Evolutionary conservation across 1,140 invertebrate species (phyloP), one percentile per base, ranked within the genome.

Genomic region (Hesperophylax magnus): DNA sequence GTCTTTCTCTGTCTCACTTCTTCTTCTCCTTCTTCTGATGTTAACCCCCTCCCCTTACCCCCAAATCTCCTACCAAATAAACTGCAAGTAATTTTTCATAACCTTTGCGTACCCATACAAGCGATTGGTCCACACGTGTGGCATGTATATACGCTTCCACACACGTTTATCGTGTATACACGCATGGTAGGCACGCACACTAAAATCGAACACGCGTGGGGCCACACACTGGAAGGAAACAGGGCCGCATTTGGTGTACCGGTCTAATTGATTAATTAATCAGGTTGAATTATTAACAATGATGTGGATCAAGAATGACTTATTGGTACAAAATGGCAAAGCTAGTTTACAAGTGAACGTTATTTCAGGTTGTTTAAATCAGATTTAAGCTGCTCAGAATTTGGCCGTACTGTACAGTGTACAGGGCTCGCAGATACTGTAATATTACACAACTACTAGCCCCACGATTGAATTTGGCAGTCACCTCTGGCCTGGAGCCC

Each of bases 51-150:
- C 63, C 31, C 65, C 65, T 0, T 9, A 3, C 53, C 9, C 20
- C 52, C 63, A 7, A 47, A 17, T 52, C 47, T n/a, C 72, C 72
- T 18, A 1, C 72, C 27, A 76, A 76, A 76, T 76, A 76, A 76
- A 76, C 72, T 76, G 72, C 72, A 76, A 76, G 72, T 76, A 76
- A 76, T 76, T 58, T 76, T 76, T 76, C 72, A 76, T 76, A 76
- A 76, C 72, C 72, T 76, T 60, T 76, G 72, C 72, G 60, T 2
- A 74, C 71, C 20, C 24, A 76, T n/a, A 60, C 72, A 34, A 1
- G 52, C 27, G 27, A 17, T 5, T 0, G 0, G 56, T 11, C 72
- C 14, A 39, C 72, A 18, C 56, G 24, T 39, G 54, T 58, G 54
- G 14, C 7, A 34, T 20, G 39, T 31, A 20, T 34, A 7, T 27